Evolutionary conservation across 2,888 invertebrate genomes (phyloP).

Genomic region (Heliconius ismenius): DNA sequence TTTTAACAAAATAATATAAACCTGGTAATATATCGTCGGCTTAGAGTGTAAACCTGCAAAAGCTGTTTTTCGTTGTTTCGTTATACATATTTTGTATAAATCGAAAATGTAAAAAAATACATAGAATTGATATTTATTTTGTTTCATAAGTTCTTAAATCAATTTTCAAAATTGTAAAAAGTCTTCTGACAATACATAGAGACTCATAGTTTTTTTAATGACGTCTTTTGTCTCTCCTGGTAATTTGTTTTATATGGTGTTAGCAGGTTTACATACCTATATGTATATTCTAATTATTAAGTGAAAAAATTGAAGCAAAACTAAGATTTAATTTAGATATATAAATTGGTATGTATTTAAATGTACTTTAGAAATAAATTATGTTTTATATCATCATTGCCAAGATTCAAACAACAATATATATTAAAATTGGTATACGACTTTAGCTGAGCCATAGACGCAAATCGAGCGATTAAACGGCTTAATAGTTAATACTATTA

Average conservation of each 20-base stretch:
- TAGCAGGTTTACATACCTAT: too few relatives aligned
- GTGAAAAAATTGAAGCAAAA: not conserved
- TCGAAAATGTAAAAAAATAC: too few relatives aligned
- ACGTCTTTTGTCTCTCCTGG: too few relatives aligned
- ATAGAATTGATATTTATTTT: too few relatives aligned
- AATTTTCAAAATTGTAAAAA: too few relatives aligned
- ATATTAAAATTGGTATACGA: not conserved
- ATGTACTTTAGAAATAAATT: not conserved
- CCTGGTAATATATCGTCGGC: not conserved
- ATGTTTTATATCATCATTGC: not conserved
- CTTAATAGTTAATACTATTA: slow-evolving; percentile 81
- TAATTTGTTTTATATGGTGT: too few relatives aligned
- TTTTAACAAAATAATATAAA: slow-evolving; percentile 8
- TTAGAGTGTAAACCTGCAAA: too few relatives aligned
- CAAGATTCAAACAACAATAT: not conserved
- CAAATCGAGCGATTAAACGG: slow-evolving; percentile 78
- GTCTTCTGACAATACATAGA: too few relatives aligned
- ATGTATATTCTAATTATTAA: not conserved
- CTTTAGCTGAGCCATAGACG: slow-evolving; percentile 56
- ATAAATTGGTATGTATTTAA: not conserved
- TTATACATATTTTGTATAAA: too few relatives aligned
- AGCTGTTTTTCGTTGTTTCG: too few relatives aligned
- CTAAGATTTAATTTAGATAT: not conserved
- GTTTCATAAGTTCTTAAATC: too few relatives aligned
- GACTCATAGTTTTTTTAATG: too few relatives aligned